phyloP scores from a whole-genome alignment of 2,113 vertebrate genomes.

The Megaleporinus macrocephalus region DNA sequence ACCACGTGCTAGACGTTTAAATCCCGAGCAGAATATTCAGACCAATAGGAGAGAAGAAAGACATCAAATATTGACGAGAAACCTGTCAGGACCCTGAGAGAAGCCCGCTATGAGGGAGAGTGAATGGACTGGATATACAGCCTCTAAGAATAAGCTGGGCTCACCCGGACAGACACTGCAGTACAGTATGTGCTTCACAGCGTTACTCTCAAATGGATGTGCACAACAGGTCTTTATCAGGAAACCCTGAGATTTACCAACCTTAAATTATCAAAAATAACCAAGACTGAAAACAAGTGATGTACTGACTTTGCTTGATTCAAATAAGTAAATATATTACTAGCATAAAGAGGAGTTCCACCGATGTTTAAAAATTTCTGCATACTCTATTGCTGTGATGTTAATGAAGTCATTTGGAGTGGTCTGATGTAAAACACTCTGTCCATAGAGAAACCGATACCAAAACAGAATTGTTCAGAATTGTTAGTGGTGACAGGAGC shows the following conservation, averaged over 20 bases:
- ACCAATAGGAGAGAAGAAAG: neutral
- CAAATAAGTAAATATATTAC: too few relatives aligned
- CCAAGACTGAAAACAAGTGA: neutral
- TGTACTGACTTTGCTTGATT: neutral
- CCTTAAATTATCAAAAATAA: neutral
- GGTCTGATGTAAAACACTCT: too few relatives aligned
- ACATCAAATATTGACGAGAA: neutral
- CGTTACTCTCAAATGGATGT: neutral
- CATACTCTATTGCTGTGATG: too few relatives aligned
- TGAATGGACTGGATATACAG: neutral
- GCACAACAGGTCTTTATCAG: neutral
- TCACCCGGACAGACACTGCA: neutral
- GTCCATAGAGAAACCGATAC: too few relatives aligned
- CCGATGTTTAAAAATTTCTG: too few relatives aligned
- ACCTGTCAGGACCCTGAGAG: neutral
- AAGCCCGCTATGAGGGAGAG: neutral
- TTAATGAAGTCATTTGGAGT: too few relatives aligned
- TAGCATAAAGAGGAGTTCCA: too few relatives aligned
- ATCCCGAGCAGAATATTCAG: conserved; percentile 7
- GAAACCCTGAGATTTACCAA: neutral
- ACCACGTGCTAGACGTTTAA: conserved; percentile 88
- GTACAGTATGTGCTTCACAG: neutral
- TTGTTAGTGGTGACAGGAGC: too few relatives aligned
- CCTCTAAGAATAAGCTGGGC: neutral
- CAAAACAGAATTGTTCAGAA: too few relatives aligned